Evolutionary conservation across 2,888 invertebrate genomes (phyloP), one percentile per base, ranked within the genome.

Genomic region (Cataglyphis livida): DNA sequence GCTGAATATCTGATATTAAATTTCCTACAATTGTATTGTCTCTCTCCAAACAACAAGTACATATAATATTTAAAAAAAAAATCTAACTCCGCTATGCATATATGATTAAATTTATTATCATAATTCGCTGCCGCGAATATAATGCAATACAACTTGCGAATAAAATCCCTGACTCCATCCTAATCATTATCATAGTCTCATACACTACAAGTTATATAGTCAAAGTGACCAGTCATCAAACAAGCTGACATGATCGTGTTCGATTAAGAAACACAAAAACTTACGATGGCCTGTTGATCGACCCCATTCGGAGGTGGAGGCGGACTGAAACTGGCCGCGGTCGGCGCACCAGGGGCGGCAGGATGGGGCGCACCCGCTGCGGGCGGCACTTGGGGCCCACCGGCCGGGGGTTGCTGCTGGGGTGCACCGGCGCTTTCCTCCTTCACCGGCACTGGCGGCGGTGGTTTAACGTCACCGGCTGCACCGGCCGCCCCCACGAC

Each of bases 281-380:
- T 93, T 85, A 94, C 94, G 62, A 94, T 94, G 81, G 93, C 94
- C 84, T 94, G 94, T 89, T 93, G 94, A 89, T 94, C 93, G 94
- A 95, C 91, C 93, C 95, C 90, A 95, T 96, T 89, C 91, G 96
- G 84, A 93, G 96, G 94, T 95, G 96, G 94, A 94, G 95, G 95
- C 94, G 96, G 93, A 95, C 96, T 93, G 95, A 95, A 92, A 95
- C 95, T 89, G 94, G 95, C 92, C 94, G 92, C 91, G n/a, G 93
- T 91, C 28, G 93, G 94, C 84, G 93, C 93, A 41, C 93, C 94
- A 32, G 93, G 92, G 70, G 92, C 93, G 70, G 92, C 87, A 76
- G 91, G 91, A 90, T 93, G 94, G 76, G 91, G 92, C 62, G 92
- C 91, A 65, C 92, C 94, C 28, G 93, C 82, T 15, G 93, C 92